Conservation (phyloP, 2,797 vertebrate genomes). For the Malacoraja senta region DNA sequence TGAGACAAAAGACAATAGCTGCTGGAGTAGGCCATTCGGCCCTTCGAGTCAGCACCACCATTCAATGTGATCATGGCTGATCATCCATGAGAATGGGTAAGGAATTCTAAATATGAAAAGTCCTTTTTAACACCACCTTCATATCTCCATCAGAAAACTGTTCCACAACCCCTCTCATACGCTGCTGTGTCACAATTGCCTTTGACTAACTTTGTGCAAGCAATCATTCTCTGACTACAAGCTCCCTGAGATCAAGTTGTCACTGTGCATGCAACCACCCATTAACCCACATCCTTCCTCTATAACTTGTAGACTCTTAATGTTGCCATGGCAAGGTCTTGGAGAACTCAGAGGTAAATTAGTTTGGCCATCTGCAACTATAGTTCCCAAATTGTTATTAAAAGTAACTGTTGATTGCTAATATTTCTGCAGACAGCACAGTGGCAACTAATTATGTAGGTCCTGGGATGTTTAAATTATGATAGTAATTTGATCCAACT, state of each 20-base stretch:
- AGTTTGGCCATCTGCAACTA: background rate
- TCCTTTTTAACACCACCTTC: background rate
- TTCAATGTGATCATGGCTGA: too few species aligned
- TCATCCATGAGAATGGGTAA: background rate
- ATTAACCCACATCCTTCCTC: constrained; percentile 2
- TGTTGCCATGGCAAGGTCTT: background rate
- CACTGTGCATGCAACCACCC: background rate
- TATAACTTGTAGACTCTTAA: background rate
- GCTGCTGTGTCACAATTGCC: background rate
- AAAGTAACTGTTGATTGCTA: background rate
- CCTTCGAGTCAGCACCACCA: too few species aligned
- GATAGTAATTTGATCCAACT: background rate
- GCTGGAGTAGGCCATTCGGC: too few species aligned
- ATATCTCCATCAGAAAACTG: background rate
- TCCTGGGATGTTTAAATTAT: background rate
- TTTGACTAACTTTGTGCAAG: background rate
- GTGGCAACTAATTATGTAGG: background rate
- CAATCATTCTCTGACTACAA: background rate
- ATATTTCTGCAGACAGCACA: background rate
- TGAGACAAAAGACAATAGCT: too few species aligned
- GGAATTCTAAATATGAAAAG: background rate
- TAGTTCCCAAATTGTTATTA: background rate
- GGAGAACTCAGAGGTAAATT: background rate
- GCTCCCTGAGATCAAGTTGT: background rate
- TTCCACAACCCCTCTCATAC: background rate